These are phyloP conservation scores for Agonopterix arenella DNA, from an alignment of 2,888 invertebrate genomes.

Conservation along the genomic window DNA sequence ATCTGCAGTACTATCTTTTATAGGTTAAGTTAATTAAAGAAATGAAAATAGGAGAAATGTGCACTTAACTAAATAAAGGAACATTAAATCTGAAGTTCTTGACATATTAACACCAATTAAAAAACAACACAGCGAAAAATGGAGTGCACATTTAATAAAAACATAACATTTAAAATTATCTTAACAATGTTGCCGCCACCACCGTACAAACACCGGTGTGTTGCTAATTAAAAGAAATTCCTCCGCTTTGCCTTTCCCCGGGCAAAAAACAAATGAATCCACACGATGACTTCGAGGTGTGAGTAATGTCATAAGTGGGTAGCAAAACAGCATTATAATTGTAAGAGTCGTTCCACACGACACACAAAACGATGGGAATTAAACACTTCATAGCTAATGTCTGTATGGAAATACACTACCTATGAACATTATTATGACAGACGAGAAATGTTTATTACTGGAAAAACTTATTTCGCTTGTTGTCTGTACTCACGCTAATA, in stretches of 20 bases:
- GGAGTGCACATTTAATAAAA: slow-evolving; percentile 15
- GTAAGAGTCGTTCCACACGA: slow-evolving; percentile 42
- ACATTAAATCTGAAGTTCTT: not conserved
- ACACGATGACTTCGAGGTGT: slow-evolving; percentile 54
- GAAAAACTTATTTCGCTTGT: slow-evolving; percentile 5
- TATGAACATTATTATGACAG: slow-evolving; percentile 18
- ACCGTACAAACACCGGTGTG: slow-evolving; percentile 30
- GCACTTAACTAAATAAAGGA: not conserved
- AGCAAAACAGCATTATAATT: slow-evolving; percentile 54
- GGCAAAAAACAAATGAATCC: slow-evolving; percentile 51
- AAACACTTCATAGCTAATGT: slow-evolving; percentile 33
- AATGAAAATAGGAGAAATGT: no score
- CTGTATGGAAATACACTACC: slow-evolving; percentile 36
- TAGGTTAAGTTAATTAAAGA: no score
- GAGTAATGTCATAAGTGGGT: slow-evolving; percentile 56
- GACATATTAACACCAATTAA: not conserved
- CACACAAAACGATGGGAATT: slow-evolving; percentile 43
- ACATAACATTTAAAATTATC: slow-evolving; percentile 23
- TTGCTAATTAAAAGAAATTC: slow-evolving; percentile 64
- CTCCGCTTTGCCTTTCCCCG: slow-evolving; percentile 41
- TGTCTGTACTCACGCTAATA: slow-evolving; percentile 4
- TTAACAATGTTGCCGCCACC: slow-evolving; percentile 36
- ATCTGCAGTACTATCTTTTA: no score
- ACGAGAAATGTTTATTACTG: slow-evolving; percentile 28
- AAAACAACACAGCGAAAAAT: slow-evolving; percentile 11